phyloP scores from a whole-genome alignment of 1,140 invertebrate genomes.

The Matsumurasca onukii region DNA sequence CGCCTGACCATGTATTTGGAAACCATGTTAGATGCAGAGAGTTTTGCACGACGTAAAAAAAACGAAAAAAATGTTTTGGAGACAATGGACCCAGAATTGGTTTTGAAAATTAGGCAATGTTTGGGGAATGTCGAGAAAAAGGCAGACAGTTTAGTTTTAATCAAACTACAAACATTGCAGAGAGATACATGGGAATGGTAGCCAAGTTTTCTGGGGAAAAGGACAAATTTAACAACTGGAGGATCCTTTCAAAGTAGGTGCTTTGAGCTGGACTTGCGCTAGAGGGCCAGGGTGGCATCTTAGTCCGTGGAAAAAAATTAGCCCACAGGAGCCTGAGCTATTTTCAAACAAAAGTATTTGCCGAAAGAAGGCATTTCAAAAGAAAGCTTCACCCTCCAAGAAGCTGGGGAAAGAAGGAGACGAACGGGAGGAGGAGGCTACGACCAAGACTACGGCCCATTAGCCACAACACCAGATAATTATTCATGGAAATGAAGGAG shows the following conservation, averaged over 20 bases:
- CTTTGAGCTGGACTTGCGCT: background rate
- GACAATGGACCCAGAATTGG: too few relatives aligned
- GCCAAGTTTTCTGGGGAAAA: too few relatives aligned
- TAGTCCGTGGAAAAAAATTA: conserved; percentile 17
- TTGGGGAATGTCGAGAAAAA: background rate
- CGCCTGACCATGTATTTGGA: conserved; percentile 15
- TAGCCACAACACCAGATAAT: background rate
- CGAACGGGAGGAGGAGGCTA: background rate
- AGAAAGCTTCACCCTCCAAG: background rate
- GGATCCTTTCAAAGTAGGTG: background rate
- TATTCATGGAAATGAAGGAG: background rate
- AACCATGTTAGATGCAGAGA: conserved; percentile 1
- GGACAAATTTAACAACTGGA: background rate
- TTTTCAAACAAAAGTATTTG: background rate
- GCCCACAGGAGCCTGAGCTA: background rate
- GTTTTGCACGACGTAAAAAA: conserved; percentile 10
- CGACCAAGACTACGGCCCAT: background rate
- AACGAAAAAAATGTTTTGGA: background rate
- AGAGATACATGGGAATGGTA: too few relatives aligned
- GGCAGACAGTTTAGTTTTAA: background rate
- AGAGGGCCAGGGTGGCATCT: conserved; percentile 1
- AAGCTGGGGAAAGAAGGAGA: background rate
- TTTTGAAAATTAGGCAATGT: background rate
- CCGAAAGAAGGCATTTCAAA: too few relatives aligned
- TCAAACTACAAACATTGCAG: too few relatives aligned